Conservation (phyloP, 1,140 invertebrate species). For the Brachionus koreanus region DNA sequence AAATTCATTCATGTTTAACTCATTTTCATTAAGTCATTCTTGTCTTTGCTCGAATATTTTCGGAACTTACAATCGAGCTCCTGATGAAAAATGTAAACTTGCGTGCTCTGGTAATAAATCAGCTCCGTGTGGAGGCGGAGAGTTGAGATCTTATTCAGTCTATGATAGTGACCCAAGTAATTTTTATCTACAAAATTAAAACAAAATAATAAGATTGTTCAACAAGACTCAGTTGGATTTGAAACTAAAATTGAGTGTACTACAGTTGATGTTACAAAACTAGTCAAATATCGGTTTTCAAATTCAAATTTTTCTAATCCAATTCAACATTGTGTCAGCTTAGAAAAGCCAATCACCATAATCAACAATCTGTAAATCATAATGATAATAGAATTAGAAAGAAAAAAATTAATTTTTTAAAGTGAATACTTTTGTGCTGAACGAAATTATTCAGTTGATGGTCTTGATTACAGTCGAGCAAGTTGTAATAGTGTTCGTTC, state of each 20-base stretch:
- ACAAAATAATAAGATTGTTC: not conserved
- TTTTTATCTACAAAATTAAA: not conserved
- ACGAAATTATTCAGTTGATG: not conserved
- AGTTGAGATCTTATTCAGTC: not conserved
- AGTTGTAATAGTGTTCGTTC: not conserved
- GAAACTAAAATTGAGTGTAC: not conserved
- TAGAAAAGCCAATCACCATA: not conserved
- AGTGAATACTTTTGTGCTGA: not conserved
- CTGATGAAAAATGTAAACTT: not conserved
- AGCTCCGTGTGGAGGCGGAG: not conserved
- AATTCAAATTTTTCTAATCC: not conserved
- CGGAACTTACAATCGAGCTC: not conserved
- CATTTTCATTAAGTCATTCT: not conserved
- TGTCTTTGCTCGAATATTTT: not conserved
- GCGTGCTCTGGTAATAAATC: not conserved
- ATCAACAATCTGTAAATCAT: not conserved
- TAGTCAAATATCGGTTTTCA: not conserved
- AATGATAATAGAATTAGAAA: not conserved
- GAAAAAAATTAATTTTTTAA: not conserved
- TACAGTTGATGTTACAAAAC: not conserved
- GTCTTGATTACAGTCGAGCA: not conserved
- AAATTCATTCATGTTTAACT: not conserved
- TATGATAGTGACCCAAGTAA: not conserved
- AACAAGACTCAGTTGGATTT: not conserved
- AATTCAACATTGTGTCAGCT: not conserved